Conservation (phyloP, 1,140 invertebrate species). For the Apis laboriosa region DNA sequence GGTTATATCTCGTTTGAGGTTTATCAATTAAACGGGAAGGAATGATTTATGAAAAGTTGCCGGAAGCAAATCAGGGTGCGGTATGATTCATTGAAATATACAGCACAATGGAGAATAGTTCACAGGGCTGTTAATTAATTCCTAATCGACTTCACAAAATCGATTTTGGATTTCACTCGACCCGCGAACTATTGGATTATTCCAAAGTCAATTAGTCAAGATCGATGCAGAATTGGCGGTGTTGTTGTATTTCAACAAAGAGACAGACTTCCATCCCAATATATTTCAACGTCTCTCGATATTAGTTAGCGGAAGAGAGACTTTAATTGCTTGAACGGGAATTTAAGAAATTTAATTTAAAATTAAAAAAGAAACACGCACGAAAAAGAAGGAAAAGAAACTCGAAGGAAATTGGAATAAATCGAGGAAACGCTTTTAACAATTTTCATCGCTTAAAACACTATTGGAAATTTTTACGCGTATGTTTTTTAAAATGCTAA, state of each 20-base stretch:
- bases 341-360: no score
- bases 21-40: not conserved
- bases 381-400: no score
- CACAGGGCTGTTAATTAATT: slow-evolving; percentile 1
- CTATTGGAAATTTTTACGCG: not conserved
- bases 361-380: no score
- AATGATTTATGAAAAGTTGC: not conserved
- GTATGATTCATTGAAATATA: not conserved
- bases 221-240: not conserved
- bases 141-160: slow-evolving; percentile 4
- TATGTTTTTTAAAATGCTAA: not conserved
- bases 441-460: not conserved
- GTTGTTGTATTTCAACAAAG: slow-evolving; percentile 9
- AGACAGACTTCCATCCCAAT: not conserved
- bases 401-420: not conserved
- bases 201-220: slow-evolving; percentile 8
- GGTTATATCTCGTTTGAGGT: not conserved
- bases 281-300: not conserved
- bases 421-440: no score
- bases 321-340: not conserved
- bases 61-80: rapidly evolving
- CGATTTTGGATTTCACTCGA: not conserved
- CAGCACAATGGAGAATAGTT: not conserved
- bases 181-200: not conserved
- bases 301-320: no score